Conservation (phyloP, 2,797 vertebrate genomes). For the Acipenser oxyrinchus region DNA sequence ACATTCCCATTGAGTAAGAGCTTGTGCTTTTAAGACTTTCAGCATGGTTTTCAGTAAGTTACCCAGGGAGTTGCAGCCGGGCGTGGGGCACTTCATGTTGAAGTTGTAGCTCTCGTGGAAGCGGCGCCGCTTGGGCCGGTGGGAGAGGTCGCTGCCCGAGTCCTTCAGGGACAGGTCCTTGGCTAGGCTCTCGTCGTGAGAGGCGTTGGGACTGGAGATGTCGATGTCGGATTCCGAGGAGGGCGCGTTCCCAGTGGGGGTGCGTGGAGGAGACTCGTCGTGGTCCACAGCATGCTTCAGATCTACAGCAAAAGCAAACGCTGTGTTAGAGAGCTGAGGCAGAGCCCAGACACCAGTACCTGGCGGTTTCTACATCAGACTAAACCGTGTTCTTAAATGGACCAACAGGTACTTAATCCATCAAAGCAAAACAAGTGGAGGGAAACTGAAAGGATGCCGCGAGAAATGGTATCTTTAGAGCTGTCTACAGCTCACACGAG, state of each 20-base stretch:
- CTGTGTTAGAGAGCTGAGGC: too few species aligned
- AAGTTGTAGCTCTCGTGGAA: constrained; percentile 99
- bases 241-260: constrained; percentile 93
- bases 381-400: too few species aligned
- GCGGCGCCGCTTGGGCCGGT: constrained; percentile 89
- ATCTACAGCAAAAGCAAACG: constrained; percentile 59
- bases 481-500: too few species aligned
- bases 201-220: constrained; percentile 92
- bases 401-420: too few species aligned
- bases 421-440: too few species aligned
- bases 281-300: constrained; percentile 83
- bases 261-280: constrained; percentile 92
- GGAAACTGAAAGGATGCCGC: too few species aligned
- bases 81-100: constrained; percentile 97
- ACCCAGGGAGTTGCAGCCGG: constrained; percentile 97
- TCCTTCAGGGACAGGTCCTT: constrained; percentile 88
- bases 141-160: constrained; percentile 89
- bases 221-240: constrained; percentile 97
- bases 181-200: constrained; percentile 87
- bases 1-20: too few species aligned
- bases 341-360: too few species aligned
- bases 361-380: too few species aligned
- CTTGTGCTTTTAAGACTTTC: too few species aligned
- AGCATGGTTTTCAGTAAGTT: constrained; percentile 9
- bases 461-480: too few species aligned